These are phyloP conservation scores for Leptodirus hochenwartii DNA, from an alignment of 2,888 invertebrate genomes.

Conservation along the genomic window DNA sequence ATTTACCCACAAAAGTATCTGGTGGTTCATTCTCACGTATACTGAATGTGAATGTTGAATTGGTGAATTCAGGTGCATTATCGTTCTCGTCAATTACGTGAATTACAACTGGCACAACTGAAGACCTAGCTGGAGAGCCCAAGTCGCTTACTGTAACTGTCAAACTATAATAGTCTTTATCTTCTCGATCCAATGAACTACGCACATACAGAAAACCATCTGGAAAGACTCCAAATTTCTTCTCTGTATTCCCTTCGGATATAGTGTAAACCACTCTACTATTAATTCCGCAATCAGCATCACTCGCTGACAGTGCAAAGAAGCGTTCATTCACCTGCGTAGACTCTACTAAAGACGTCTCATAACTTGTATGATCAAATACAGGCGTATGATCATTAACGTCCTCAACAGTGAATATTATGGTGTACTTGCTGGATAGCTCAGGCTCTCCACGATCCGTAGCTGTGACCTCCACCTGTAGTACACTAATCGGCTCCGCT, in stretches of 20 bases:
- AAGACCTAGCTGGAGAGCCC: slow-evolving; percentile 58
- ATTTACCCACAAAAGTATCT: slow-evolving; percentile 81
- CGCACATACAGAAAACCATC: slow-evolving; percentile 85
- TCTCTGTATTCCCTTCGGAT: slow-evolving; percentile 68
- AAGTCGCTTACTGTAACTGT: slow-evolving; percentile 70
- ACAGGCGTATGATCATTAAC: slow-evolving; percentile 93
- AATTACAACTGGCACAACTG: slow-evolving; percentile 78
- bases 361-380: slow-evolving; percentile 82
- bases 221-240: slow-evolving; percentile 85
- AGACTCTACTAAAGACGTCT: slow-evolving; percentile 79
- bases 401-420: slow-evolving; percentile 59
- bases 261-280: slow-evolving; percentile 68
- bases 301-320: slow-evolving; percentile 77
- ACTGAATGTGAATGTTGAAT: slow-evolving; percentile 77
- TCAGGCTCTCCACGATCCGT: slow-evolving; percentile 67
- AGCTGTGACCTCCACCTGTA: slow-evolving; percentile 64
- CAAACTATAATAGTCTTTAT: slow-evolving; percentile 77
- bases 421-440: slow-evolving; percentile 54
- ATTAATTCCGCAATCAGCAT: slow-evolving; percentile 69
- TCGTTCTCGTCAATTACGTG: slow-evolving; percentile 95
- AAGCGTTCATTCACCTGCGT: slow-evolving; percentile 81
- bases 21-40: slow-evolving; percentile 76
- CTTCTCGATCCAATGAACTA: slow-evolving; percentile 73
- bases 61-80: slow-evolving; percentile 82
- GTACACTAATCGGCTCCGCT: slow-evolving; percentile 48